These are phyloP conservation scores for Acrobasis consociella DNA, from an alignment of 2,888 invertebrate species.

Conservation along the genomic window DNA sequence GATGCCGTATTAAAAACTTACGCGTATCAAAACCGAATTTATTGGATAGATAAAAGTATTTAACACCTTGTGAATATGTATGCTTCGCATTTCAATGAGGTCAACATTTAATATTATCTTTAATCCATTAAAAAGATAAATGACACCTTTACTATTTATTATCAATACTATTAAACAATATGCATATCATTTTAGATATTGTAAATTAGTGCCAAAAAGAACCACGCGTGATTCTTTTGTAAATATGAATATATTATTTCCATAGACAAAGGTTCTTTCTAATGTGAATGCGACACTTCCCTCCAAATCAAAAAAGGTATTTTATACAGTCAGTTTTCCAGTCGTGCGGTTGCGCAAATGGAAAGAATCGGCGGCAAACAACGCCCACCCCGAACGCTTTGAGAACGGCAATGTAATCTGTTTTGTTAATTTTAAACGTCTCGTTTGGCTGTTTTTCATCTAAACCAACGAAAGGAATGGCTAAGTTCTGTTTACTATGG, in stretches of 20 bases:
- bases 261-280: constrained; percentile 38
- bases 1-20: not conserved
- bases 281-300: constrained; percentile 19
- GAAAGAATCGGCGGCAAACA: constrained; percentile 71
- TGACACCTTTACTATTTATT: not conserved
- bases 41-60: constrained; percentile 15
- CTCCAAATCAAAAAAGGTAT: constrained; percentile 32
- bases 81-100: constrained; percentile 16
- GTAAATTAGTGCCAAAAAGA: constrained; percentile 1
- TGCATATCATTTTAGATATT: not conserved
- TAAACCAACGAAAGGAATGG: constrained; percentile 49
- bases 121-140: constrained; percentile 12
- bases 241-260: constrained; percentile 40
- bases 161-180: not conserved
- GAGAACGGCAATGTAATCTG: constrained; percentile 72
- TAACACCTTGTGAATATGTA: constrained; percentile 14
- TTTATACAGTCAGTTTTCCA: constrained; percentile 37
- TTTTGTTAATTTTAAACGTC: constrained; percentile 76
- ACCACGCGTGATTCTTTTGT: constrained; percentile 31
- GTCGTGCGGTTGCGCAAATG: constrained; percentile 55
- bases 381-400: constrained; percentile 58
- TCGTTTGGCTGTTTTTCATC: constrained; percentile 64
- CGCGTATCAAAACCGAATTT: constrained; percentile 1
- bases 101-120: not conserved
- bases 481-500: constrained; percentile 50